phyloP scores from a whole-genome alignment of 2,113 vertebrate genomes.

The Corythornis vintsioides region DNA sequence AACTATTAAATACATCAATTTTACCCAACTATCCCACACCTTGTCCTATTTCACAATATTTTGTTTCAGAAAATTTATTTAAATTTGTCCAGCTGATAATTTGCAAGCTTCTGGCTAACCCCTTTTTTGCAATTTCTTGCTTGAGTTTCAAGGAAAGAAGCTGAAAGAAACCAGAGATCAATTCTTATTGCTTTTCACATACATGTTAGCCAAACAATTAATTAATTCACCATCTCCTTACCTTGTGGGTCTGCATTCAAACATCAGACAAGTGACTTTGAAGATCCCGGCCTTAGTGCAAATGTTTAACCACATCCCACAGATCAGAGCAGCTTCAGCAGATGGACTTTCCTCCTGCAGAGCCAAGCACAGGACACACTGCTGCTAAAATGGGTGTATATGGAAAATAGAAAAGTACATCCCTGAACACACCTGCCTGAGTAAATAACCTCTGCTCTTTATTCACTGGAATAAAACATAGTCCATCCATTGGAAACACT shows the following conservation, averaged over 20 bases:
- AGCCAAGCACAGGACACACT: background rate
- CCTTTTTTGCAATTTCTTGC: background rate
- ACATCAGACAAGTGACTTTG: background rate
- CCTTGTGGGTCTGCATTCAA: background rate
- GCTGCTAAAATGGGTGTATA: background rate
- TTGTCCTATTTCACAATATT: constrained; percentile 18
- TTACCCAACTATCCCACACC: constrained; percentile 24
- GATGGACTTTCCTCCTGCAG: background rate
- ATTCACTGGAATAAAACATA: constrained; percentile 5
- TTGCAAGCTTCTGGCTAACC: constrained; percentile 25
- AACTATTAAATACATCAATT: constrained; percentile 61
- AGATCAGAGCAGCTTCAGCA: background rate
- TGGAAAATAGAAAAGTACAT: constrained; percentile 21
- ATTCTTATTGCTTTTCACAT: background rate
- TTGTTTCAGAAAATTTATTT: constrained; percentile 33
- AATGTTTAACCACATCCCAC: background rate
- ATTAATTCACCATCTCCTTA: background rate
- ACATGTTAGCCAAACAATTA: background rate
- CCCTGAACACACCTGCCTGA: background rate
- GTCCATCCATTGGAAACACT: background rate
- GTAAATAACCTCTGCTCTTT: constrained; percentile 2
- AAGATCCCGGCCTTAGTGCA: background rate
- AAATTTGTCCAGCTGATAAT: constrained; percentile 35
- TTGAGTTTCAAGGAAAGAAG: background rate
- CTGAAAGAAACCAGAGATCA: background rate